These are phyloP conservation scores for Microplitis demolitor DNA, from an alignment of 1,140 invertebrate genomes.

Conservation along the genomic window DNA sequence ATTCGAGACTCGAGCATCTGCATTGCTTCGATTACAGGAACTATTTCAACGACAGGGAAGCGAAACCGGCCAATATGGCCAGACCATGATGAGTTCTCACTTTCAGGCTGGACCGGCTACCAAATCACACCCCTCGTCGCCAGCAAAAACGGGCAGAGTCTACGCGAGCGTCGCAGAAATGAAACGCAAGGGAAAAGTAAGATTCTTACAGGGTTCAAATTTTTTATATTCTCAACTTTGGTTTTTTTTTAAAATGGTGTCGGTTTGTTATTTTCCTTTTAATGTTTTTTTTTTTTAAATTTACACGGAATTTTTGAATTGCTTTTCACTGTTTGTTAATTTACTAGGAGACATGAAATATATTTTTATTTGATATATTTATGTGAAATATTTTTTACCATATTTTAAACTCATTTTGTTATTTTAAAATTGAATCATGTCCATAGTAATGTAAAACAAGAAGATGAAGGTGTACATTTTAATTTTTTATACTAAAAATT, in stretches of 20 bases:
- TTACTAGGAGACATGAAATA: neutral
- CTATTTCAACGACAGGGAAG: slow-evolving; percentile 79
- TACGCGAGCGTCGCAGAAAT: slow-evolving; percentile 95
- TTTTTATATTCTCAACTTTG: neutral
- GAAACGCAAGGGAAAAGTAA: slow-evolving; percentile 83
- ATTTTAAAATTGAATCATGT: too few relatives aligned
- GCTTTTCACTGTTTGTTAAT: neutral
- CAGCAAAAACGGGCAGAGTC: slow-evolving; percentile 72
- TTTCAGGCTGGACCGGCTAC: slow-evolving; percentile 70
- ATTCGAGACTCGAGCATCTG: slow-evolving; percentile 33
- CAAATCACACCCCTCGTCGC: slow-evolving; percentile 69
- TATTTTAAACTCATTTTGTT: too few relatives aligned
- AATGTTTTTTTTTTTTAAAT: neutral
- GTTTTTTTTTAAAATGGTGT: slow-evolving; percentile 1
- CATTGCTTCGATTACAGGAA: slow-evolving; percentile 63
- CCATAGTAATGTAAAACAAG: too few relatives aligned
- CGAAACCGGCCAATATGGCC: slow-evolving; percentile 55
- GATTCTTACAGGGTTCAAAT: slow-evolving; percentile 27
- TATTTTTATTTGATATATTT: neutral
- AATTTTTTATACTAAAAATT: too few relatives aligned
- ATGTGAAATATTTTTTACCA: too few relatives aligned
- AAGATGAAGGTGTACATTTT: too few relatives aligned
- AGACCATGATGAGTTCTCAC: slow-evolving; percentile 72
- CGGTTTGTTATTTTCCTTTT: neutral
- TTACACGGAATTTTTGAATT: neutral